Evolutionary conservation across 1,140 invertebrate genomes (phyloP).

Genomic region (Popillia japonica): DNA sequence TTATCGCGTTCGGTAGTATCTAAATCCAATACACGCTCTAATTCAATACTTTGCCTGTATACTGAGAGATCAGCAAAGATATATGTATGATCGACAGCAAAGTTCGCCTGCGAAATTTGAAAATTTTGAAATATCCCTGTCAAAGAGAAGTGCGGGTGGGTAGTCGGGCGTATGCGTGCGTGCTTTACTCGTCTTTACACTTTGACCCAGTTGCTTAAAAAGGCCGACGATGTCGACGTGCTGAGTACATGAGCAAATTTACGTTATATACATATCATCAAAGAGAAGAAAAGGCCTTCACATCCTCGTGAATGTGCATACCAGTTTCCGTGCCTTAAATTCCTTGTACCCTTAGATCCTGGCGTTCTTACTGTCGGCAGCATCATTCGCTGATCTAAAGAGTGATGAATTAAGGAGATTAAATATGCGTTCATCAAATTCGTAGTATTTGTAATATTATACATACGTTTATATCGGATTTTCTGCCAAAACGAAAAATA

Average conservation of each 20-base stretch:
- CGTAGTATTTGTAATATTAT: neutral
- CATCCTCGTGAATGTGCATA: constrained; percentile 7
- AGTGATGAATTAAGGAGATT: constrained; percentile 21
- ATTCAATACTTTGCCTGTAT: neutral
- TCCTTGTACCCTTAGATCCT: neutral
- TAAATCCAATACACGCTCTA: neutral
- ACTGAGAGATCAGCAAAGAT: neutral
- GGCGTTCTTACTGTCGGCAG: neutral
- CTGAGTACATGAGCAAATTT: constrained; percentile 10
- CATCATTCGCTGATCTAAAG: neutral
- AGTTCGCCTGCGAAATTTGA: constrained; percentile 1
- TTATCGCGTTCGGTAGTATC: neutral
- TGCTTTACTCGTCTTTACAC: neutral
- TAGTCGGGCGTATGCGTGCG: neutral
- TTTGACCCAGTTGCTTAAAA: constrained; percentile 24
- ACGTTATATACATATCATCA: constrained; percentile 30
- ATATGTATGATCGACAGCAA: neutral
- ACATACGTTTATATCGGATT: neutral
- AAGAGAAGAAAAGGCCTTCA: constrained; percentile 25
- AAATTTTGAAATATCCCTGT: constrained; percentile 25
- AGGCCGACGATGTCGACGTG: constrained; percentile 6
- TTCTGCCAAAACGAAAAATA: too few relatives aligned
- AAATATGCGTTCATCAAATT: neutral
- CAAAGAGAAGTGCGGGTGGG: neutral
- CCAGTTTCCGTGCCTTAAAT: constrained; percentile 14